These are phyloP conservation scores for Lampris incognitus DNA, from an alignment of 2,113 vertebrate genomes.

Conservation along the genomic window DNA sequence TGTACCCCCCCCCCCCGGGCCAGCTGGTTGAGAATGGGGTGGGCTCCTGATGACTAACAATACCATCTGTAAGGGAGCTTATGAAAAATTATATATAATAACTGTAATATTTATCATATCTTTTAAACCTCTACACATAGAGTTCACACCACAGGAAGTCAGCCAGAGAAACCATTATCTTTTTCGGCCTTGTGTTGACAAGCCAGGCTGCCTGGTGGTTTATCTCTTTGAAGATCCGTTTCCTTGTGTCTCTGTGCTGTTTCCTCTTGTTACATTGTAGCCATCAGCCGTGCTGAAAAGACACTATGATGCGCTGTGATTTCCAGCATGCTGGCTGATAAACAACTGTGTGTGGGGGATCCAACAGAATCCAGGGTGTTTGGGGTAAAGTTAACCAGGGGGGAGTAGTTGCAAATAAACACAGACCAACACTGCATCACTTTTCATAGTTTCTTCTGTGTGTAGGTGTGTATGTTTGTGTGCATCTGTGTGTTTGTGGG, in stretches of 20 bases:
- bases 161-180: background rate
- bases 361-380: background rate
- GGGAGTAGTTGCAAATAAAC: background rate
- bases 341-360: background rate
- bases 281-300: background rate
- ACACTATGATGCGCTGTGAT: background rate
- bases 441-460: background rate
- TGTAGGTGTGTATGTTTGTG: background rate
- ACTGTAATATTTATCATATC: conserved; percentile 26
- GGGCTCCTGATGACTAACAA: conserved; percentile 1
- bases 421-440: background rate
- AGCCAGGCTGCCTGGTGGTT: conserved; percentile 18
- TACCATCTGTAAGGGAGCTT: conserved; percentile 10
- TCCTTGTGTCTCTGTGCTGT: conserved; percentile 39
- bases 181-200: conserved; percentile 13
- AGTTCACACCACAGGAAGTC: conserved; percentile 24
- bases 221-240: conserved; percentile 49
- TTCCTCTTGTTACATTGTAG: conserved; percentile 31
- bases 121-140: conserved; percentile 8
- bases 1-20: conserved; percentile 5
- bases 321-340: background rate
- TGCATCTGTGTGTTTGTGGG: too few relatives aligned
- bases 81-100: conserved; percentile 21
- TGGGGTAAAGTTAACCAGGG: background rate
- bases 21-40: background rate